Percentiles rank a stretch among this genome's conserved stretches.
These are phyloP conservation scores for Erpornis zantholeuca DNA, from an alignment of 2,113 vertebrate genomes.

Conservation along the genomic window DNA sequence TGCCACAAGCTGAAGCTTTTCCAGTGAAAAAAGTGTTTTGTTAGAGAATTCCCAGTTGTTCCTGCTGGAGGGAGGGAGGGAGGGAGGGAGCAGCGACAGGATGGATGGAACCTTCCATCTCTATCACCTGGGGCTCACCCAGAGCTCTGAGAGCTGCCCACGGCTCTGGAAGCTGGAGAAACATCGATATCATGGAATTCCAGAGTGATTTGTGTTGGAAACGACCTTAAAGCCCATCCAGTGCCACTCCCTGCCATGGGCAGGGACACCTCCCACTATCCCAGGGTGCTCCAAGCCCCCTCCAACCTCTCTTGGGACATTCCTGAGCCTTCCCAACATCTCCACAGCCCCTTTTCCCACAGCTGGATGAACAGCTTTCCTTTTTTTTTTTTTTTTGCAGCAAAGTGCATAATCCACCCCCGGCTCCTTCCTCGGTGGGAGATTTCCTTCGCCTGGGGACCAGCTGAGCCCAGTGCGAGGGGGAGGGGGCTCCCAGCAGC, in stretches of 20 bases:
- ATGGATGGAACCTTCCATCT: fast-evolving
- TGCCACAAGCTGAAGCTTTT: not conserved
- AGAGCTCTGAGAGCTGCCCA: not conserved
- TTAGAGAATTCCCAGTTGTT: not conserved
- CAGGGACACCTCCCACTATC: not conserved
- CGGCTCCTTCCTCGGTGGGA: not conserved
- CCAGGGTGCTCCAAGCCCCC: not conserved
- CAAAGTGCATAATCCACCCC: not conserved
- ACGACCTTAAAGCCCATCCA: not conserved
- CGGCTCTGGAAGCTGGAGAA: not conserved
- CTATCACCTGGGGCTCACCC: not conserved
- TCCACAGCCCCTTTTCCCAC: not conserved
- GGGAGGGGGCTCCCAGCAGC: not conserved
- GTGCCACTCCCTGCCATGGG: not conserved
- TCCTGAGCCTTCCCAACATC: not conserved
- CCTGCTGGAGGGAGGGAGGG: not conserved
- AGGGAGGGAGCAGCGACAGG: not conserved
- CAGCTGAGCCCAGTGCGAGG: not conserved
- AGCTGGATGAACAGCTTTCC: not conserved
- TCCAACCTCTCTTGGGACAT: not conserved
- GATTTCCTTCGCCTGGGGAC: slow-evolving; percentile 17
- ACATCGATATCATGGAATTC: fast-evolving
- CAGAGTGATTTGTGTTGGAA: not conserved
- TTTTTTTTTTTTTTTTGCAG: not conserved
- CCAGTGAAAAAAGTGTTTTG: not conserved